Conservation (phyloP, 2,888 invertebrate species). For the Cheilosia urbana region DNA sequence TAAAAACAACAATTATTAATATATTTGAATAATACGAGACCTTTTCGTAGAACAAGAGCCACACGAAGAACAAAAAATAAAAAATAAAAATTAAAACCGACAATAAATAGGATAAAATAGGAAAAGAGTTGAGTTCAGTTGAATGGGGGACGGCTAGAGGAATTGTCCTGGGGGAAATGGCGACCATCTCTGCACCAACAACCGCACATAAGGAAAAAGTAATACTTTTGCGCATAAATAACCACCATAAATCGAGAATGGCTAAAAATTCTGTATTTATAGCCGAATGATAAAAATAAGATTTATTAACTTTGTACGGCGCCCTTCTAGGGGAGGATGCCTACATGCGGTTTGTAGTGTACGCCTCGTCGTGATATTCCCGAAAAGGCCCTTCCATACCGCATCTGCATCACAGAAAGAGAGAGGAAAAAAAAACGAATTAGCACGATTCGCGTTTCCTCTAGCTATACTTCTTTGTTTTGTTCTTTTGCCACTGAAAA, state of each 20-base stretch:
- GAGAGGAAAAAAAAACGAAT: slow-evolving; percentile 50
- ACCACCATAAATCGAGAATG: slow-evolving; percentile 84
- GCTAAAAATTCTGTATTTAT: slow-evolving; percentile 84
- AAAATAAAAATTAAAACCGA: slow-evolving; percentile 27
- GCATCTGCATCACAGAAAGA: slow-evolving; percentile 10
- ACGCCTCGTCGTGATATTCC: slow-evolving; percentile 23
- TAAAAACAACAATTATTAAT: slow-evolving; percentile 60
- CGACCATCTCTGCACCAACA: slow-evolving; percentile 72
- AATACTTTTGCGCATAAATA: slow-evolving; percentile 83
- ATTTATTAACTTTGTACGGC: slow-evolving; percentile 83
- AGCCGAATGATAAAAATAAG: slow-evolving; percentile 84
- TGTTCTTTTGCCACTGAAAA: slow-evolving; percentile 32
- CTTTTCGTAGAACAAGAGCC: slow-evolving; percentile 62
- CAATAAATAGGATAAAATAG: slow-evolving; percentile 72
- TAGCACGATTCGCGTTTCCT: slow-evolving; percentile 48
- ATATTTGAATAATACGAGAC: slow-evolving; percentile 68
- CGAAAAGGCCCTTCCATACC: slow-evolving; percentile 35
- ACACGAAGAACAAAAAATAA: slow-evolving; percentile 7
- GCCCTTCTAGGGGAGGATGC: slow-evolving; percentile 51
- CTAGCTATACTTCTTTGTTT: slow-evolving; percentile 16
- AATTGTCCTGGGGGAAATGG: slow-evolving; percentile 70
- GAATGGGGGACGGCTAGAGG: slow-evolving; percentile 15
- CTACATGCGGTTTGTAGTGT: slow-evolving; percentile 45
- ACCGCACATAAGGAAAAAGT: slow-evolving; percentile 75
- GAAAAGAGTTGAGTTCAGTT: slow-evolving; percentile 62